Evolutionary conservation across 2,113 vertebrate genomes (phyloP), one percentile per base, ranked within the genome.

Genomic region (Planiliza haematocheilus): DNA sequence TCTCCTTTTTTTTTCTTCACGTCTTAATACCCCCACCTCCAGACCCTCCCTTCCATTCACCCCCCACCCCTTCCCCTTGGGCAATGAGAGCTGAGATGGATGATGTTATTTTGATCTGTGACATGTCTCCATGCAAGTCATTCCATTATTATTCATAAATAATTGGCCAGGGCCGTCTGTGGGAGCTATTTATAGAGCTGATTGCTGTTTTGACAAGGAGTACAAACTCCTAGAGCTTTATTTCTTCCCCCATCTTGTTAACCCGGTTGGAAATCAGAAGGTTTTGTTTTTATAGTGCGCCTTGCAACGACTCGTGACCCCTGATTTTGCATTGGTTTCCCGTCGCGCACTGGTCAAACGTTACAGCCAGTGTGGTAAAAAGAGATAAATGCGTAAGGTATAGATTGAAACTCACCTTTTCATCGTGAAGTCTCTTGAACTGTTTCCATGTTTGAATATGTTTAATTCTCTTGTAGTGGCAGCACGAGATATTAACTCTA

Each of bases 141-240:
- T 84, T 87, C 81, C 82, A 83, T 89, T 89, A 91, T 83, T 88
- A 87, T 88, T 90, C 86, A 89, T 87, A 88, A 89, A 92, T 91
- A 90, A 92, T 89, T 92, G 82, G 85, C 79, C 64, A 77, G 68
- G 62, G 82, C 78, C 41, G 72, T 84, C 87, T 86, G 84, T 60
- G 56, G 66, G 17, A 71, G 62, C 84, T 93, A 88, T 91, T 90
- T 85, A 88, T 89, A 88, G 85, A 87, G 51, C 57, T 64, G 70
- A 87, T 88, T 86, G 70, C 67, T 60, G 51, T 79, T 87, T 89
- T 80, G 71, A 77, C 56, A 75, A 78, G 49, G 65, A 80, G 53
- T 48, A 62, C 53, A 61, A 79, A 78, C 45, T 78, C 57, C 72
- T 46, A 48, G 38, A 68, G 58, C 37, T 81, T 55, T 45, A 51